Conservation (phyloP, 2,888 invertebrate species). For the Clusia tigrina region DNA sequence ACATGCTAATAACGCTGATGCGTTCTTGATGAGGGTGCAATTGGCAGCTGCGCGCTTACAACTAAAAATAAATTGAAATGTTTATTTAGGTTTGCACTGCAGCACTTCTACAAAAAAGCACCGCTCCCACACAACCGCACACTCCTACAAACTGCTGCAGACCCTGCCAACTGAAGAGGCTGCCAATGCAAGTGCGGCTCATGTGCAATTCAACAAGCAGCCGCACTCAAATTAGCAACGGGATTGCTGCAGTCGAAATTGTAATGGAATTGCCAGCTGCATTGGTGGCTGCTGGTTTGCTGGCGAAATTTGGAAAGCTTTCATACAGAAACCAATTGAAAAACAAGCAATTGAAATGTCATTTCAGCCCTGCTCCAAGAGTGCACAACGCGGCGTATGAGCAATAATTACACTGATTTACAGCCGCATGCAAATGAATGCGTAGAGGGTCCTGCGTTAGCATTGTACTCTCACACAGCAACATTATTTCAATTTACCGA, state of each 20-base stretch:
- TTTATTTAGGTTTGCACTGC: neutral
- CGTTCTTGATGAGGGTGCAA: conserved; percentile 53
- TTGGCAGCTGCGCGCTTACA: conserved; percentile 27
- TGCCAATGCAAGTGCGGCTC: conserved; percentile 10
- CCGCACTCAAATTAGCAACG: too few relatives aligned
- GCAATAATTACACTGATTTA: too few relatives aligned
- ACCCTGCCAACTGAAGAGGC: neutral
- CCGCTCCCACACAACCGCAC: neutral
- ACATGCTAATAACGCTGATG: conserved; percentile 49
- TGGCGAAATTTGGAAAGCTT: neutral
- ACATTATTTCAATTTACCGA: too few relatives aligned
- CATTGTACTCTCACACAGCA: too few relatives aligned
- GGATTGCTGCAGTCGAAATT: neutral
- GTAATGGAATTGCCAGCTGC: conserved; percentile 15
- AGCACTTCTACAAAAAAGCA: conserved; percentile 19
- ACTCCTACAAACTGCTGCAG: neutral
- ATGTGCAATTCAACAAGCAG: neutral
- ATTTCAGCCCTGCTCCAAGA: neutral
- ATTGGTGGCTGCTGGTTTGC: too few relatives aligned
- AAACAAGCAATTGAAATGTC: neutral
- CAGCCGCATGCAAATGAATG: neutral
- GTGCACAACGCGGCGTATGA: conserved; percentile 12
- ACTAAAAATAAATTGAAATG: neutral
- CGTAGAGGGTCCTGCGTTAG: too few relatives aligned
- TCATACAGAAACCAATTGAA: neutral